Evolutionary conservation across 2,797 vertebrate species (phyloP).

Genomic region (Tangara arthus): DNA sequence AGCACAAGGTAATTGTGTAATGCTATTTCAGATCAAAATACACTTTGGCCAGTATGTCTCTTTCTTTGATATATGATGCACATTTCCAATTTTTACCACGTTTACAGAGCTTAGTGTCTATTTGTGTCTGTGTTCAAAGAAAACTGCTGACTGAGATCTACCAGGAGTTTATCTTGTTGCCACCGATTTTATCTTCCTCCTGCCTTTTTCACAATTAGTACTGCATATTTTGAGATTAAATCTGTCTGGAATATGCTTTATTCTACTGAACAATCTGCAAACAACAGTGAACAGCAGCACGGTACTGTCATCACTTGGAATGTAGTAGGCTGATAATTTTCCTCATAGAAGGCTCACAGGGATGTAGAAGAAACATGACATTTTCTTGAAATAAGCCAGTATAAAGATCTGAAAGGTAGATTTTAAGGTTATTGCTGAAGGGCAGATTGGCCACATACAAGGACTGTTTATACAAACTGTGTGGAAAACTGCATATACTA

Average conservation of each 20-base stretch:
- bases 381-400: background rate
- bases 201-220: slow-evolving; percentile 25
- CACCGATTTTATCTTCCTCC: slow-evolving; percentile 12
- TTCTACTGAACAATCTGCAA: background rate
- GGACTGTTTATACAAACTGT: background rate
- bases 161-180: background rate
- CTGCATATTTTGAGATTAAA: slow-evolving; percentile 31
- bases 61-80: background rate
- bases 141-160: slow-evolving; percentile 6
- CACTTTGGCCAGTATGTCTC: background rate
- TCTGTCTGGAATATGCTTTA: background rate
- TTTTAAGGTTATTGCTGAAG: background rate
- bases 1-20: background rate
- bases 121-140: background rate
- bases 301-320: background rate
- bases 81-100: background rate
- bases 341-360: background rate
- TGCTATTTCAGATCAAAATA: background rate
- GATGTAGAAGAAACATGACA: background rate
- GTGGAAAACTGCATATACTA: background rate
- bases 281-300: background rate
- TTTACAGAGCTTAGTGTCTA: background rate
- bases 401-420: background rate
- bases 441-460: background rate
- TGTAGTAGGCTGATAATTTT: background rate